Conservation (phyloP, 2,888 invertebrate species). For the Prosopocoilus inquinatus region DNA sequence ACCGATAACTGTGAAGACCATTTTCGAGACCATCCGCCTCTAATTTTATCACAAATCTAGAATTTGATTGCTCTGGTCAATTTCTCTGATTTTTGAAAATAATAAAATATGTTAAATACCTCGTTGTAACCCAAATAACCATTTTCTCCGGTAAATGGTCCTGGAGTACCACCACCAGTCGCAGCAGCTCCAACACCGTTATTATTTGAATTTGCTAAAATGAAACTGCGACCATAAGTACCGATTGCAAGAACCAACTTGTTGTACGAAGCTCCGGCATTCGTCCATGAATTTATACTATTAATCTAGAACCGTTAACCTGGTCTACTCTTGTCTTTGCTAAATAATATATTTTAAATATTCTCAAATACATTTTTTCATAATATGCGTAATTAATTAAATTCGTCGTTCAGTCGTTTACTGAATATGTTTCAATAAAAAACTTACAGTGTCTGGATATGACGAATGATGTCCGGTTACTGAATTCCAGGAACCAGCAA, state of each 20-base stretch:
- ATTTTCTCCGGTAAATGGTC: conserved; percentile 60
- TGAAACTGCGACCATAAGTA: conserved; percentile 67
- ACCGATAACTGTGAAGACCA: conserved; percentile 45
- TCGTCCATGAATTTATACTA: conserved; percentile 53
- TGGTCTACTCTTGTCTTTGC: too few species aligned
- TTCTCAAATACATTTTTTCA: too few species aligned
- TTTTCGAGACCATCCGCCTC: conserved; percentile 32
- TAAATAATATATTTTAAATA: too few species aligned
- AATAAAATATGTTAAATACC: conserved; percentile 39
- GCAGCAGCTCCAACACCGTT: conserved; percentile 58
- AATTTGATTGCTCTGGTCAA: conserved; percentile 33
- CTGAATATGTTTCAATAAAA: too few species aligned
- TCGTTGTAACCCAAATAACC: conserved; percentile 75
- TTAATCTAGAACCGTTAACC: conserved; percentile 17
- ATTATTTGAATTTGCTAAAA: conserved; percentile 50
- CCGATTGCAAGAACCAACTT: conserved; percentile 71
- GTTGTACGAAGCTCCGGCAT: conserved; percentile 56
- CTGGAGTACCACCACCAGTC: conserved; percentile 59
- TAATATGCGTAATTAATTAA: too few species aligned
- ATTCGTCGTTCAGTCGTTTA: too few species aligned
- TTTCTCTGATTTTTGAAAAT: too few species aligned
- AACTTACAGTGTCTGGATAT: conserved; percentile 48
- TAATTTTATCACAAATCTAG: conserved; percentile 36
- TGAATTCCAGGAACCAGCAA: conserved; percentile 65
- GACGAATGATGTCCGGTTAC: conserved; percentile 67